Evolutionary conservation across 2,797 vertebrate species (phyloP).

Genomic region (Lutjanus campechanus): DNA sequence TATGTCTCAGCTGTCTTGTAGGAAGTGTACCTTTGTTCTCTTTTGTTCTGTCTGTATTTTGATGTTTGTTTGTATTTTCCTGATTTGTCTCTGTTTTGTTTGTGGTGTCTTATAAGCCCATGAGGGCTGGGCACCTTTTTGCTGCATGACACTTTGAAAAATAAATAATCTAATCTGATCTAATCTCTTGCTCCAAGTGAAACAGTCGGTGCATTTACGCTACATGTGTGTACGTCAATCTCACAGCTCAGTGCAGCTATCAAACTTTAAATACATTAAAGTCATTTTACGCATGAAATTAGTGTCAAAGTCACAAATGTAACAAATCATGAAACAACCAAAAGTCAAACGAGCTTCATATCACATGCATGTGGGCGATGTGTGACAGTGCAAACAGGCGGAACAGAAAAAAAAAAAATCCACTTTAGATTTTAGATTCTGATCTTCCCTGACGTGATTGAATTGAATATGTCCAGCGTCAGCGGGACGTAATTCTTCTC

Average conservation of each 20-base stretch:
- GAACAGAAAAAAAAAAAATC: background rate
- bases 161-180: too few species aligned
- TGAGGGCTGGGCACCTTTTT: too few species aligned
- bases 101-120: too few species aligned
- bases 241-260: background rate
- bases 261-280: background rate
- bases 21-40: too few species aligned
- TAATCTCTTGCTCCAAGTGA: background rate
- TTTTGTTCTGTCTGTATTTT: too few species aligned
- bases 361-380: background rate
- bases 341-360: background rate
- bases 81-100: too few species aligned
- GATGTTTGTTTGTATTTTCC: too few species aligned
- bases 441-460: slow-evolving; percentile 72
- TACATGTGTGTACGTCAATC: background rate
- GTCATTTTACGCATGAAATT: background rate
- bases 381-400: background rate
- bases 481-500: slow-evolving; percentile 82
- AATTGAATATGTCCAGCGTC: slow-evolving; percentile 82
- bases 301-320: background rate
- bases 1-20: too few species aligned
- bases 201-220: background rate
- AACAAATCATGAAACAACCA: background rate
- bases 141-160: too few species aligned
- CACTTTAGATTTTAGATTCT: slow-evolving; percentile 86